Conservation (phyloP, 1,140 invertebrate genomes). For the Whitmania pigra region DNA sequence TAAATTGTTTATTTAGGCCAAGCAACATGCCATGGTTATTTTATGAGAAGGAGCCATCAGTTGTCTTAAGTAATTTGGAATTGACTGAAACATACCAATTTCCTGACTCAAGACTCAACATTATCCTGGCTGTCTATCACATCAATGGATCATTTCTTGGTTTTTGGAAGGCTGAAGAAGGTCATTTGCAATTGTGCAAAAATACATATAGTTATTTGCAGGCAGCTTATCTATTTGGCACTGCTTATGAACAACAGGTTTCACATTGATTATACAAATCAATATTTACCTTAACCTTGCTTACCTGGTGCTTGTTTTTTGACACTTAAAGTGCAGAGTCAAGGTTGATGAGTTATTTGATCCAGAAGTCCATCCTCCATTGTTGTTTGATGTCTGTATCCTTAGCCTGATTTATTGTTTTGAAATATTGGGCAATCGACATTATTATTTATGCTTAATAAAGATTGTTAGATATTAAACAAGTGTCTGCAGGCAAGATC, state of each 20-base stretch:
- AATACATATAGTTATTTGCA: conserved; percentile 42
- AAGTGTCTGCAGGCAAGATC: conserved; percentile 42
- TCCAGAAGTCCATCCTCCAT: not conserved
- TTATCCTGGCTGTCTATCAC: conserved; percentile 29
- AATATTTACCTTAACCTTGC: conserved; percentile 36
- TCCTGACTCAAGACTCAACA: conserved; percentile 31
- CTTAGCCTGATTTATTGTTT: not conserved
- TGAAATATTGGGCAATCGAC: not conserved
- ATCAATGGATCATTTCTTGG: conserved; percentile 40
- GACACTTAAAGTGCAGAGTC: conserved; percentile 1
- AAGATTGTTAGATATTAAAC: conserved; percentile 33
- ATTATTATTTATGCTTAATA: not conserved
- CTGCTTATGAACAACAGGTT: conserved; percentile 42
- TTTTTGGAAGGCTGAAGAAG: conserved; percentile 30
- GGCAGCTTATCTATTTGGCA: conserved; percentile 49
- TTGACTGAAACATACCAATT: conserved; percentile 48
- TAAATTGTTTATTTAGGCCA: conserved; percentile 30
- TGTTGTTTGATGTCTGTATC: conserved; percentile 6
- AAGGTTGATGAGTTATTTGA: not conserved
- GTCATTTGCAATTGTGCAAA: conserved; percentile 45
- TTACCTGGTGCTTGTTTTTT: not conserved
- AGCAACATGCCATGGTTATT: conserved; percentile 46
- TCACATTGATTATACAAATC: conserved; percentile 48
- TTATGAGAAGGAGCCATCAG: conserved; percentile 45
- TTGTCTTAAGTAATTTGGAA: conserved; percentile 44